These are phyloP conservation scores for Wasmannia auropunctata DNA, from an alignment of 1,140 invertebrate genomes.

Conservation along the genomic window DNA sequence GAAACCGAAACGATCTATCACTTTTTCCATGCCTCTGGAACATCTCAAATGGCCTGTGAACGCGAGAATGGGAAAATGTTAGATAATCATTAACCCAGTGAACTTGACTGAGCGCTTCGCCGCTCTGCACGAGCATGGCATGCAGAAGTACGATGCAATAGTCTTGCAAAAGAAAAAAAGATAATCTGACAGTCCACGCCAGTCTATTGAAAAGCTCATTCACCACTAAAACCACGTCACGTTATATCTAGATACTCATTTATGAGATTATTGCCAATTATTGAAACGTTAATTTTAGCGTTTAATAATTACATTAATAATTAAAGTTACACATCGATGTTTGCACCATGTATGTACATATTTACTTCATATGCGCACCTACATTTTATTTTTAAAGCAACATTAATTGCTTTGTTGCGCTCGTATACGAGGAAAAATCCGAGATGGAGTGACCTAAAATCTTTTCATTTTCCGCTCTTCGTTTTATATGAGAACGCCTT, in stretches of 20 bases:
- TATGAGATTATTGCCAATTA: neutral
- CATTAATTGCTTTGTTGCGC: neutral
- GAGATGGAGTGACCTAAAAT: neutral
- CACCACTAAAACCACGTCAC: neutral
- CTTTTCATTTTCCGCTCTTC: constrained; percentile 1
- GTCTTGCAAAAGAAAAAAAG: neutral
- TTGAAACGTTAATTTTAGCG: neutral
- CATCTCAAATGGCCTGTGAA: neutral
- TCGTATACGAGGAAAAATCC: neutral
- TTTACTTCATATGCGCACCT: neutral
- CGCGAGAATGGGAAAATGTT: constrained; percentile 12
- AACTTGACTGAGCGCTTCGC: constrained; percentile 28
- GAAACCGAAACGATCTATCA: constrained; percentile 32
- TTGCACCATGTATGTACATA: neutral
- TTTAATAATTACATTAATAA: no score
- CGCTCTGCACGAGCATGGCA: neutral
- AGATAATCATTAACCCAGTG: constrained; percentile 71
- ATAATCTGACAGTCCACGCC: neutral
- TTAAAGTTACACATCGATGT: neutral
- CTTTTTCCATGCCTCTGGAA: constrained; percentile 21
- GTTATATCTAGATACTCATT: neutral
- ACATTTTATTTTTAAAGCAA: neutral
- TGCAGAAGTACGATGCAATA: constrained; percentile 6
- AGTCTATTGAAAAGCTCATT: neutral
- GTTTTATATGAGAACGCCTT: constrained; percentile 59